Base-by-base conservation (phyloP, 2,888 invertebrate species). In the Standfussiana lucernea region DNA sequence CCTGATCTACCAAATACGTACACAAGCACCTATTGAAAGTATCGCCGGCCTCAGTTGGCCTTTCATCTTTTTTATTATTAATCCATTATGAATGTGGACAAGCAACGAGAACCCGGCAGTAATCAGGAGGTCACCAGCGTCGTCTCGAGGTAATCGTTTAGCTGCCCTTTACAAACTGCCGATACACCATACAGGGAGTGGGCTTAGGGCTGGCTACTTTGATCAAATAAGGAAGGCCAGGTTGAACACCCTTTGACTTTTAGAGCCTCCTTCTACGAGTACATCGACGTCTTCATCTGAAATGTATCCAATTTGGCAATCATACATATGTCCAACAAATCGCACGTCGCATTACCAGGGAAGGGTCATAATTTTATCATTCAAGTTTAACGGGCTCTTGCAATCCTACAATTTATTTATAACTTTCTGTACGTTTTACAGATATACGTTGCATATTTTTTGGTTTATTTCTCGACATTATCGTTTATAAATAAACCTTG, bases 21-120 rank as follows among this genome's bases (percentile, higher is more conserved):
- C 69, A 79, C 89, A 81, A 88, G 83, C 84, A 83, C 86, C 87
- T 89, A 89, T 92, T 92, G 91, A 91, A 92, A 90, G 91, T 89
- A 90, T 89, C 76, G 68, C 81, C 85, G 85, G 85, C 86, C 89
- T 86, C 90, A 88, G 90, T 90, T 93, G 93, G 93, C 94, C 93
- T 94, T 94, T 93, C 93, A 91, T 92, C 91, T 92, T 90, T 88
- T 92, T 91, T 90, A 91, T 90, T 90, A 91, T 92, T 91, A 91
- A 90, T 91, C 90, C 91, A 92, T 91, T 92, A 90, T 91, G 89
- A 91, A 90, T 84, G 85, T 83, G 86, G 87, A 85, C 85, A 83
- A 61, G 81, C 78, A 66, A 50, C 86, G 85, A 88, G 90, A 93
- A 95, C 94, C 95, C 95, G 96, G 96, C 92, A 95, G 95, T 92